These are phyloP conservation scores for Enteromius unitaeniatus DNA, from an alignment of 2,797 vertebrate species.

Conservation along the genomic window DNA sequence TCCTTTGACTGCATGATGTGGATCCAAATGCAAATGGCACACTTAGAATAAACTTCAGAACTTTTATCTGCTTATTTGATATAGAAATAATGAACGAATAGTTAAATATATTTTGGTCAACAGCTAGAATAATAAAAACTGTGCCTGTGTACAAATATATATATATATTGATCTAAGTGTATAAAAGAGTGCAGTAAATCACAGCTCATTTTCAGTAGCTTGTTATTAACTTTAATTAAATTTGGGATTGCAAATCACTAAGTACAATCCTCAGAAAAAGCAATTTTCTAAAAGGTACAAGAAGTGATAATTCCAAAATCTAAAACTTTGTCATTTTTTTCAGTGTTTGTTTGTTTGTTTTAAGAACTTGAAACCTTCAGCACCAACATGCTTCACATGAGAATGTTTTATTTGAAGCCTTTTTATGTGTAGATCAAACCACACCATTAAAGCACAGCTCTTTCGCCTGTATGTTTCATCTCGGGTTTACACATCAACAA, in stretches of 20 bases:
- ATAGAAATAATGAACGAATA: too few species aligned
- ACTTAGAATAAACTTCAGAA: too few species aligned
- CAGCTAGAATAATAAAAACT: background rate
- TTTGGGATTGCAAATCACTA: background rate
- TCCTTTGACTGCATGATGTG: too few species aligned
- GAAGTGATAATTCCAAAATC: background rate
- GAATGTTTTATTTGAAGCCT: background rate
- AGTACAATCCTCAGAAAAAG: background rate
- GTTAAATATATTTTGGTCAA: background rate
- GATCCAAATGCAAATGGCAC: too few species aligned
- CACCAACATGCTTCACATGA: background rate
- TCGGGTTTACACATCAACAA: constrained; percentile 21
- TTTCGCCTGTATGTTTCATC: constrained; percentile 25
- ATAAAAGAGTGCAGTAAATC: background rate
- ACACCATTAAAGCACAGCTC: background rate
- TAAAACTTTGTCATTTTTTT: background rate
- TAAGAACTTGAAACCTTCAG: background rate
- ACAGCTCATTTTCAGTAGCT: background rate
- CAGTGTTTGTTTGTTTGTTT: background rate
- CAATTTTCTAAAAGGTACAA: background rate
- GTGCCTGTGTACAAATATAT: background rate
- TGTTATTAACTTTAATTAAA: background rate
- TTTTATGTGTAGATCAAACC: constrained; percentile 30
- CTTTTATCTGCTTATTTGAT: too few species aligned
- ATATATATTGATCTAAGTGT: background rate